Conservation (phyloP, 2,888 invertebrate species). For the Drosophila engyochracea region DNA sequence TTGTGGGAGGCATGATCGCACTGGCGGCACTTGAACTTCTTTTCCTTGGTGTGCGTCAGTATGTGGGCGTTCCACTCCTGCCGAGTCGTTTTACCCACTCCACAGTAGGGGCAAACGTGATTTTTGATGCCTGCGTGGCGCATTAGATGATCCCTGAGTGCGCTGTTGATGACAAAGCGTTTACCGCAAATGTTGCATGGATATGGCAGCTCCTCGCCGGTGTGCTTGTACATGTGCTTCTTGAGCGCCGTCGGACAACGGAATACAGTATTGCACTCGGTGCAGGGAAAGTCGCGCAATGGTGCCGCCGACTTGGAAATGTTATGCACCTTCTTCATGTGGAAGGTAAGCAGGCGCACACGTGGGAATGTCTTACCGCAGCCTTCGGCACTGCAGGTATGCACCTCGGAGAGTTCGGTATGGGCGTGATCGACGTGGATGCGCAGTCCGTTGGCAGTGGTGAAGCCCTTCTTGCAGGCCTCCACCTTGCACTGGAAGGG, state of each 20-base stretch:
- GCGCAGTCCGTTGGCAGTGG: conserved; percentile 80
- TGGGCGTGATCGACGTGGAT: conserved; percentile 82
- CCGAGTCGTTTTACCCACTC: conserved; percentile 83
- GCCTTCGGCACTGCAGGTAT: conserved; percentile 80
- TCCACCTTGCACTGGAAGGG: conserved; percentile 83
- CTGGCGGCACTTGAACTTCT: conserved; percentile 83
- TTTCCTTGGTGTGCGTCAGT: conserved; percentile 83
- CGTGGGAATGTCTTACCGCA: conserved; percentile 81
- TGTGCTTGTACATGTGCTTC: conserved; percentile 84
- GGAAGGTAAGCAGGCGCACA: conserved; percentile 81
- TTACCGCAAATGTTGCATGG: conserved; percentile 84
- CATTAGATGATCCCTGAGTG: conserved; percentile 83
- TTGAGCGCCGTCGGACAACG: conserved; percentile 83
- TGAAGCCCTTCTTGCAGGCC: conserved; percentile 81
- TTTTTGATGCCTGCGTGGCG: conserved; percentile 84
- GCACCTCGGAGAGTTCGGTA: conserved; percentile 79
- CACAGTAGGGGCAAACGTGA: conserved; percentile 84
- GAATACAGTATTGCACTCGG: conserved; percentile 83
- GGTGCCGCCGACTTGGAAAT: conserved; percentile 77
- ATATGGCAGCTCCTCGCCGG: conserved; percentile 82
- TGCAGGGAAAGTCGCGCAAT: conserved; percentile 80
- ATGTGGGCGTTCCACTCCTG: conserved; percentile 84
- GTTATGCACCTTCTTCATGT: conserved; percentile 79
- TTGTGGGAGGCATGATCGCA: conserved; percentile 83
- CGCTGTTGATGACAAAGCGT: conserved; percentile 83